Evolutionary conservation across 2,888 invertebrate genomes (phyloP).

Genomic region (Brenthis daphne): DNA sequence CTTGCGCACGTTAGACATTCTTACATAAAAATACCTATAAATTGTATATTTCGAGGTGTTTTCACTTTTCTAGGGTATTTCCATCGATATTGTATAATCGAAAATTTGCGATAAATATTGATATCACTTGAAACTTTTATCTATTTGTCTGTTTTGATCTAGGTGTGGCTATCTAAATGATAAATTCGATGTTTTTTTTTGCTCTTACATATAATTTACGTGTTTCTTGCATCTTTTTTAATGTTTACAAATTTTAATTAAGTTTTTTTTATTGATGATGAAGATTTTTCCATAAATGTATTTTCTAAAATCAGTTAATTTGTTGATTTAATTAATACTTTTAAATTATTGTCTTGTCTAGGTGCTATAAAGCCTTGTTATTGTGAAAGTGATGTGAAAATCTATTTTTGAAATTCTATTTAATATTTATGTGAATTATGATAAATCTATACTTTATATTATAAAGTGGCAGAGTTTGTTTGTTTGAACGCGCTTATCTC

Average conservation of each 20-base stretch:
- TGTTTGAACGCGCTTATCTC: too few species aligned
- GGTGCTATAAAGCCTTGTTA: constrained; percentile 29
- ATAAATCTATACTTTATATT: neutral
- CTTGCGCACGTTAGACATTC: too few species aligned
- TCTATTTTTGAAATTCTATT: constrained; percentile 32
- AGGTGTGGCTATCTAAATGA: too few species aligned
- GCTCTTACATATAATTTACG: too few species aligned
- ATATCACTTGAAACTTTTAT: constrained; percentile 14
- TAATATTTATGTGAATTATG: constrained; percentile 29
- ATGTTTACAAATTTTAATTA: too few species aligned
- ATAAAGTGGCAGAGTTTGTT: too few species aligned
- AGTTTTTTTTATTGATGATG: too few species aligned
- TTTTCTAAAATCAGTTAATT: neutral
- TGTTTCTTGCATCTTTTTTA: too few species aligned
- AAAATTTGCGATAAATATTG: constrained; percentile 18
- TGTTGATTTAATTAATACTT: neutral
- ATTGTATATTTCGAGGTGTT: too few species aligned
- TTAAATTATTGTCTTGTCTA: constrained; percentile 2
- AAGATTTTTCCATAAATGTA: neutral
- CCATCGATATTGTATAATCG: constrained; percentile 6
- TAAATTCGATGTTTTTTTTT: too few species aligned
- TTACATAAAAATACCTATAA: too few species aligned
- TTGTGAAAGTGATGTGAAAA: constrained; percentile 19
- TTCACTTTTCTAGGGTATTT: too few species aligned
- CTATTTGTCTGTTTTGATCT: constrained; percentile 5